These are phyloP conservation scores for Euleptes europaea DNA, from an alignment of 2,113 vertebrate species.

Conservation along the genomic window DNA sequence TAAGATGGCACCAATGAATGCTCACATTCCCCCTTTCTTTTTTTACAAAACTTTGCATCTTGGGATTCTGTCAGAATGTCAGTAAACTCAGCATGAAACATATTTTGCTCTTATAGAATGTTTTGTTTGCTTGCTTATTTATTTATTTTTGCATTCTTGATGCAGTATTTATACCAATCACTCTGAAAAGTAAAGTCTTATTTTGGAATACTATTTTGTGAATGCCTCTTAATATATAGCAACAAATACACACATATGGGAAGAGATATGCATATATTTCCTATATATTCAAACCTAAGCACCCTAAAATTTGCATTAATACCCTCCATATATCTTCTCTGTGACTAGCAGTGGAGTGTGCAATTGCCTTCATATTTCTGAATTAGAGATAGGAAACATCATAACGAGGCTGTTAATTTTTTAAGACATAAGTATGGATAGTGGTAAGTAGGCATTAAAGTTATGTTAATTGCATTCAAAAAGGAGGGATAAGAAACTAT, in stretches of 20 bases:
- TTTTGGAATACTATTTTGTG: background rate
- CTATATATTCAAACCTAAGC: conserved; percentile 14
- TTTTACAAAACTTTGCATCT: background rate
- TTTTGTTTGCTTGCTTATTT: too few relatives aligned
- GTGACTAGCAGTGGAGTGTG: conserved; percentile 61
- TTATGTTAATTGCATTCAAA: conserved; percentile 62
- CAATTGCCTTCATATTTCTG: conserved; percentile 64
- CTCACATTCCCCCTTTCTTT: background rate
- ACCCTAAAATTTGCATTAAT: conserved; percentile 40
- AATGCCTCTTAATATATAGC: background rate
- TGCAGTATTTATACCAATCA: background rate
- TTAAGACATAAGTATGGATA: conserved; percentile 56
- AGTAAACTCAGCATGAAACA: background rate
- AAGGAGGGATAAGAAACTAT: conserved; percentile 56
- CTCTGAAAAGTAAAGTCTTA: background rate
- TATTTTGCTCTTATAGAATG: background rate
- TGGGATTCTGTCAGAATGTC: background rate
- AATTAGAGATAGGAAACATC: conserved; percentile 56
- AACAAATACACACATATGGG: too few relatives aligned
- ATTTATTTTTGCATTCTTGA: background rate
- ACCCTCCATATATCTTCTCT: conserved; percentile 39
- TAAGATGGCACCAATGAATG: background rate
- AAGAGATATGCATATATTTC: too few relatives aligned
- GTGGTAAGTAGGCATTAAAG: conserved; percentile 65
- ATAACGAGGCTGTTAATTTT: conserved; percentile 66